Base-by-base conservation (phyloP, 1,140 invertebrate species). In the Trialeurodes vaporariorum region DNA sequence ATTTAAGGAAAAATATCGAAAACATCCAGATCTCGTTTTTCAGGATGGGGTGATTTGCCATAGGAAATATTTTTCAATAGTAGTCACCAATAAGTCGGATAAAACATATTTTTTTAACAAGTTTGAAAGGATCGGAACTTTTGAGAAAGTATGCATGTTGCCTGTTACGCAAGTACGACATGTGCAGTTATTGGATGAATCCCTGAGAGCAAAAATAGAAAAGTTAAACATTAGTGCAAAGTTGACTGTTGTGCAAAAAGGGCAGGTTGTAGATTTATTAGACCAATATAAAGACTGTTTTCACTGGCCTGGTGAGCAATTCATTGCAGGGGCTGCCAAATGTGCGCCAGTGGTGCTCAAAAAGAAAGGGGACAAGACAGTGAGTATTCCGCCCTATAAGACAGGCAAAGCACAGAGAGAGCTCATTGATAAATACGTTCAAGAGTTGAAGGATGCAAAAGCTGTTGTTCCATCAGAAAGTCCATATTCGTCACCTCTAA, bases 401-500 rank as follows among this genome's bases (percentile, higher is more conserved):
- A 9, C 34, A 49, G 34, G 34, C 17, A 49, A 49, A 17, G 17
- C 5, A 17, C 34, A 49, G 17, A 49, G 34, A 49, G 34, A 49
- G 34, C 17, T 49, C 5, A 49, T 49, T 17, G 34, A 49, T 49
- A 17, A 49, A 17, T 49, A 49, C 17, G 34, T 49, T 5, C 5
- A 5, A 5, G 34, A 49, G 5, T 17, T 49, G 34, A 49, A 49
- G 17, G 17, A 49, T 49, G 5, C 34, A 49, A 17, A 49, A 49
- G 34, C 34, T 9, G 34, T 49, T 49, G 34, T 17, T 5, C 34
- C 34, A 71, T 77, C 76, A 13, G 73, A 73, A 49, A 76, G 73
- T 59, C 76, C 76, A 25, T 79, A 76, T 71, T 72, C 76, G 12
- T 73, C 75, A 59, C 76, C 77, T 62, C 72, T 76, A 27, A 78